Evolutionary conservation across 2,888 invertebrate species (phyloP).

Genomic region (Biston betularia): DNA sequence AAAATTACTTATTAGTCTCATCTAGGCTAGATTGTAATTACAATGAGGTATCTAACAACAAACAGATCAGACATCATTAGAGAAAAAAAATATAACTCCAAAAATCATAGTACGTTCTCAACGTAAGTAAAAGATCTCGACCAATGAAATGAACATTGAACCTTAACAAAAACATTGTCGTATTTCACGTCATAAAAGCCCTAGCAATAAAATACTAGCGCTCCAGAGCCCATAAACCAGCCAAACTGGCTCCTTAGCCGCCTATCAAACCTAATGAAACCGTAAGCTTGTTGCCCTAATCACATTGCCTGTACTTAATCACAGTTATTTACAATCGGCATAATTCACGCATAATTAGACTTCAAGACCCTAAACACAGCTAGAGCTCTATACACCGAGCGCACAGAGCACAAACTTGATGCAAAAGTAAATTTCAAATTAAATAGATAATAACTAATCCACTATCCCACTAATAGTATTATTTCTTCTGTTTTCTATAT

Average conservation of each 20-base stretch:
- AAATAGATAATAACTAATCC: too few relatives aligned
- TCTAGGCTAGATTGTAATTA: too few relatives aligned
- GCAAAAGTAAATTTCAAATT: background rate
- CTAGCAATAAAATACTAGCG: conserved; percentile 8
- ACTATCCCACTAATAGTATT: too few relatives aligned
- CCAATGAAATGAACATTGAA: conserved; percentile 3
- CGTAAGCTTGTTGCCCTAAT: conserved; percentile 25
- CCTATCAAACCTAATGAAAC: conserved; percentile 24
- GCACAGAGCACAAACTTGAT: conserved; percentile 1
- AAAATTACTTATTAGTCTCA: too few relatives aligned
- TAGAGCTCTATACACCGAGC: background rate
- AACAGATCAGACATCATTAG: too few relatives aligned
- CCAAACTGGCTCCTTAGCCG: conserved; percentile 11
- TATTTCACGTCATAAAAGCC: conserved; percentile 1
- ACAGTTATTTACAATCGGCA: conserved; percentile 27
- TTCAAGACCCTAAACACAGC: conserved; percentile 22
- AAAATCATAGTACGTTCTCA: too few relatives aligned
- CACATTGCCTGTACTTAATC: conserved; percentile 20
- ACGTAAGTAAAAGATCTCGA: too few relatives aligned
- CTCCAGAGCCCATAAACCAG: conserved; percentile 5
- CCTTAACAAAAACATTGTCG: background rate
- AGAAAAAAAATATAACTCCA: too few relatives aligned
- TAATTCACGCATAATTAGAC: conserved; percentile 29
- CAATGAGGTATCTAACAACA: too few relatives aligned
- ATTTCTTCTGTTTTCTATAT: too few relatives aligned